phyloP scores from a whole-genome alignment of 1,140 invertebrate genomes.

The Trialeurodes vaporariorum region DNA sequence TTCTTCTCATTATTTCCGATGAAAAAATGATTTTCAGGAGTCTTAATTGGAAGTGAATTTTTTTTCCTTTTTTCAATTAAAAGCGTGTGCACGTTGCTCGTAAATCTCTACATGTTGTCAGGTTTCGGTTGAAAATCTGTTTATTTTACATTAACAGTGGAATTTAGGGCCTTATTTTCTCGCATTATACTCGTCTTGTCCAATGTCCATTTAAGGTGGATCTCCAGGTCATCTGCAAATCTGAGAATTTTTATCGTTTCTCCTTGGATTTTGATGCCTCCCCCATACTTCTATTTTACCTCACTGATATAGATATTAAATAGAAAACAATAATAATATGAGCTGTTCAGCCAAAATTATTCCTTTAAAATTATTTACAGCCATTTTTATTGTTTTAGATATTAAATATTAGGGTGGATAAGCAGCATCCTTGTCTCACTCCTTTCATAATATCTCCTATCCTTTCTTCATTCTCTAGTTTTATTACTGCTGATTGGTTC shows the following conservation, averaged over 20 bases:
- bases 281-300: constrained; percentile 10
- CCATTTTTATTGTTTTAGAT: no score
- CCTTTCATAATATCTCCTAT: constrained; percentile 12
- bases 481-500: constrained; percentile 6
- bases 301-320: constrained; percentile 16
- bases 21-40: not conserved
- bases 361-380: no score
- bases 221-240: constrained; percentile 17
- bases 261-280: constrained; percentile 10
- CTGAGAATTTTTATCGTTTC: constrained; percentile 10
- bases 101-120: no score
- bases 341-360: no score
- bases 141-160: no score
- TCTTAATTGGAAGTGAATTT: not conserved
- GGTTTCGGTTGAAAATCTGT: no score
- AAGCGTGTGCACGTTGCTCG: no score
- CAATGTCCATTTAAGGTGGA: constrained; percentile 8
- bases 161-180: no score
- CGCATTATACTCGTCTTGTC: no score
- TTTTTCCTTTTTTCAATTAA: not conserved
- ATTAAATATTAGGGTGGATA: no score
- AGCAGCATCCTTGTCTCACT: constrained; percentile 8
- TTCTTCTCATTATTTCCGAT: not conserved
- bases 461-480: constrained; percentile 8
- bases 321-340: no score